Percentiles rank a stretch among this genome's conserved stretches.
Conservation (phyloP, 2,113 vertebrate species). For the Lampris incognitus region DNA sequence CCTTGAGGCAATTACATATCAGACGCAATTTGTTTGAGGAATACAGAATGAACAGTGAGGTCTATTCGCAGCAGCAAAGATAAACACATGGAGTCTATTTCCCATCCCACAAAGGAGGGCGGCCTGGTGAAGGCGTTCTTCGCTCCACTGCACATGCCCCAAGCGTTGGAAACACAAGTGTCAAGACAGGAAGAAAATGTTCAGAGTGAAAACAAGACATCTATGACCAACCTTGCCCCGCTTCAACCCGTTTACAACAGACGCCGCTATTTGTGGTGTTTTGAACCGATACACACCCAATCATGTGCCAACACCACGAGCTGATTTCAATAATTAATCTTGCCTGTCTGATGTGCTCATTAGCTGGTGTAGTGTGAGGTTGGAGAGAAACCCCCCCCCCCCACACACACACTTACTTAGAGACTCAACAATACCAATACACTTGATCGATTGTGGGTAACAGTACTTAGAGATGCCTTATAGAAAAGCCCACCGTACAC, state of each 20-base stretch:
- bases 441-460: too few species aligned
- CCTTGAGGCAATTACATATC: constrained; percentile 3
- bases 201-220: constrained; percentile 9
- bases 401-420: too few species aligned
- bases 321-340: too few species aligned
- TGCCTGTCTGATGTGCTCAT: too few species aligned
- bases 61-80: not conserved
- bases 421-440: too few species aligned
- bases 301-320: too few species aligned
- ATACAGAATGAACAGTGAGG: constrained; percentile 14
- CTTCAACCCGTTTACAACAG: too few species aligned
- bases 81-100: not conserved
- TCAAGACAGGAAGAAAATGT: not conserved
- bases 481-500: too few species aligned
- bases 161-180: not conserved
- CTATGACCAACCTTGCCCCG: not conserved
- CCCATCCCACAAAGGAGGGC: constrained; percentile 8
- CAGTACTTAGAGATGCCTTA: too few species aligned
- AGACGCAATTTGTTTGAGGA: constrained; percentile 15
- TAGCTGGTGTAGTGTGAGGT: too few species aligned
- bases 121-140: constrained; percentile 10
- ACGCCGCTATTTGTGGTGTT: not conserved
- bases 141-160: not conserved
- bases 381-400: too few species aligned
- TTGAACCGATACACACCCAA: not conserved